phyloP scores from a whole-genome alignment of 2,888 invertebrate genomes.

The Marronus borbonicus region DNA sequence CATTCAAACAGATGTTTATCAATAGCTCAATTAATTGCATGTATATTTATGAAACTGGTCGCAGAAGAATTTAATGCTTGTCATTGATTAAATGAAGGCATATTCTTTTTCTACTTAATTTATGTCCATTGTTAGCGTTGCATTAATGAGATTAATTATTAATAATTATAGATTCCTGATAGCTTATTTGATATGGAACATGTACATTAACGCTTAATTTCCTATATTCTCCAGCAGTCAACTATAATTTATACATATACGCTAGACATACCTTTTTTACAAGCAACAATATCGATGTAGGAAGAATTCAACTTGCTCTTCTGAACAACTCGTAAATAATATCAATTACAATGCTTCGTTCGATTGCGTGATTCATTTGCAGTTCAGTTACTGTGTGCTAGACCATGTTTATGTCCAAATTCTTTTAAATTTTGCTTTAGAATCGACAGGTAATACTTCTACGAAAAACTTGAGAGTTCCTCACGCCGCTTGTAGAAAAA shows the following conservation, averaged over 20 bases:
- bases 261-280: too few relatives aligned
- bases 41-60: conserved; percentile 42
- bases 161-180: conserved; percentile 43
- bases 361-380: too few relatives aligned
- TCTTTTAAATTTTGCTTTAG: too few relatives aligned
- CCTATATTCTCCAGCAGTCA: background rate
- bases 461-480: too few relatives aligned
- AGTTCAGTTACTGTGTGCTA: too few relatives aligned
- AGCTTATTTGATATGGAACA: conserved; percentile 29
- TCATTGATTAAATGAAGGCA: conserved; percentile 47
- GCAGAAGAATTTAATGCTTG: conserved; percentile 41
- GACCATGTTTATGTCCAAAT: too few relatives aligned
- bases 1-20: conserved; percentile 48
- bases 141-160: conserved; percentile 45
- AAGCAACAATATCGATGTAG: too few relatives aligned
- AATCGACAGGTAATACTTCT: too few relatives aligned
- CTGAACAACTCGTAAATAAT: too few relatives aligned
- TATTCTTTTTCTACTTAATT: conserved; percentile 38
- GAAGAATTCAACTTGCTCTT: too few relatives aligned
- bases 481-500: too few relatives aligned
- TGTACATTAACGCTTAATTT: conserved; percentile 23
- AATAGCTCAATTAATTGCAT: conserved; percentile 49
- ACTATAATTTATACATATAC: background rate
- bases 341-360: too few relatives aligned
- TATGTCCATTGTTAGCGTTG: conserved; percentile 36